Base-by-base conservation (phyloP, 1,140 invertebrate species). In the Rhopalosiphum maidis region DNA sequence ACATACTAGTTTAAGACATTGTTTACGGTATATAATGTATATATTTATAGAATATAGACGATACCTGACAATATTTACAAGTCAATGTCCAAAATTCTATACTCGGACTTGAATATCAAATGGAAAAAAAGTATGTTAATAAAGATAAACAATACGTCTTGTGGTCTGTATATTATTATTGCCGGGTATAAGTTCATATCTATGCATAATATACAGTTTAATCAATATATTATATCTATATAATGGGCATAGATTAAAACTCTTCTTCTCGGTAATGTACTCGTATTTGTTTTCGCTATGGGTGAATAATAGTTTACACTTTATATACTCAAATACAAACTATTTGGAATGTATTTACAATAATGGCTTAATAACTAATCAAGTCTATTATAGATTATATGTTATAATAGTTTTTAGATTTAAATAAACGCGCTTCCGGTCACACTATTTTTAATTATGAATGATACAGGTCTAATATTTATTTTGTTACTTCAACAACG, bases 41-140 rank as follows among this genome's bases (percentile, higher is more conserved):
- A 51, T 51, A 51, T 18, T 51, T 51, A 51, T 51, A 15, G 15
- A 18, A n/a, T 22, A 7, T 15, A 21, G 43, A 87, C 51, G 51
- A 87, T 48, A n/a, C 25, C 43, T n/a, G 30, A 87, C 30, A 87
- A 48, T 87, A 87, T 86, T 86, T 86, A 86, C 85, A 86, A 48
- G 2, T 48, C 86, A 48, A 48, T 48, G 43, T 87, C 86, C 43
- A 48, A 41, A 46, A 87, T 46, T 6, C 30, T 15, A 51, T 51
- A 51, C 15, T n/a, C 15, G 30, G 30, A 48, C 46, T n/a, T 18
- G 30, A 86, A 87, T 46, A 41, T 8, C 4, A 87, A 48, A 46
- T 30, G 41, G 41, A 25, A 48, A 87, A 48, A 87, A 87, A 48
- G 15, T 30, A 15, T 77, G n/a, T 22, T 48, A 88, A 88, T 30